These are phyloP conservation scores for Callipepla squamata DNA, from an alignment of 2,113 vertebrate genomes.

Conservation along the genomic window DNA sequence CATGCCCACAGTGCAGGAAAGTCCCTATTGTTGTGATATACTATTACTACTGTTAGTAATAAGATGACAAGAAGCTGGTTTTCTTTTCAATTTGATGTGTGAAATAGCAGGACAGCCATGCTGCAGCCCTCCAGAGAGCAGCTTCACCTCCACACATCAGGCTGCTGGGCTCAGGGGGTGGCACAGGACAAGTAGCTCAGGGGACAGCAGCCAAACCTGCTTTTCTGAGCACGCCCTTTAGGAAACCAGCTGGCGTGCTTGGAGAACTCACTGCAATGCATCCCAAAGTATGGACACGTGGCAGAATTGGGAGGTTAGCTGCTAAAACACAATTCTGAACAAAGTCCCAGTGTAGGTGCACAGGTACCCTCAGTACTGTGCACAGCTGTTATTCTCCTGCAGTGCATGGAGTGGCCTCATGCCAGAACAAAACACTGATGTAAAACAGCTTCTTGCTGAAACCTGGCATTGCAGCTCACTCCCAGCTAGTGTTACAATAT, in stretches of 20 bases:
- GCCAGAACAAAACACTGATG: not conserved
- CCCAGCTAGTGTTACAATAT: not conserved
- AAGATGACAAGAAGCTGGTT: not conserved
- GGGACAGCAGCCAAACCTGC: not conserved
- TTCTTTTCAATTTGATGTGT: not conserved
- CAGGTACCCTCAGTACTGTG: not conserved
- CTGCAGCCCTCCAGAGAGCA: not conserved
- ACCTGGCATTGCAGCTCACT: not conserved
- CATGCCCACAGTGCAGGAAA: not conserved
- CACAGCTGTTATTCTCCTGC: not conserved
- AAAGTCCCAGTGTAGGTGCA: not conserved
- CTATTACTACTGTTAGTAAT: not conserved
- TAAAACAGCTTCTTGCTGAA: not conserved
- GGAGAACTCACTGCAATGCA: not conserved
- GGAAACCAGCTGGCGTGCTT: accelerated
- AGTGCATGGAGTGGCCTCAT: not conserved
- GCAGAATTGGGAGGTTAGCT: not conserved
- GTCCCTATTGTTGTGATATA: not conserved
- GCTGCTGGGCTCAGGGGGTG: not conserved
- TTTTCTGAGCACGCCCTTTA: not conserved
- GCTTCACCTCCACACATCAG: not conserved
- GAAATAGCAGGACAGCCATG: accelerated
- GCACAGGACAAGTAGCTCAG: not conserved
- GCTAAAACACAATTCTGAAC: not conserved
- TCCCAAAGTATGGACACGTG: accelerated